phyloP scores from a whole-genome alignment of 2,797 vertebrate species.

The Lutjanus campechanus region DNA sequence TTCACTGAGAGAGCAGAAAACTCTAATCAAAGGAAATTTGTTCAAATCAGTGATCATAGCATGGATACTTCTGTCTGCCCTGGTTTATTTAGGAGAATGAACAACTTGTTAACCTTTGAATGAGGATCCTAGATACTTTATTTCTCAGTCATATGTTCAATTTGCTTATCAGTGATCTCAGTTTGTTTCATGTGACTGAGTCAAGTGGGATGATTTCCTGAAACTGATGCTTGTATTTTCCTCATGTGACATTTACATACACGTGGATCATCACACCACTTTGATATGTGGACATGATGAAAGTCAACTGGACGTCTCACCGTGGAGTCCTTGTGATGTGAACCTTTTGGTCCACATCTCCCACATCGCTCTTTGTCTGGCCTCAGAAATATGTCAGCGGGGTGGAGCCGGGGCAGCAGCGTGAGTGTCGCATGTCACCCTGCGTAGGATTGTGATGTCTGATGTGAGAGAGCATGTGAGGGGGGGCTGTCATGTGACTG shows the following conservation, averaged over 20 bases:
- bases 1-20: neutral
- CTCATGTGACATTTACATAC: slow-evolving; percentile 25
- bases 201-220: neutral
- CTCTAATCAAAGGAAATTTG: neutral
- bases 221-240: slow-evolving; percentile 3
- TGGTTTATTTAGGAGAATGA: neutral
- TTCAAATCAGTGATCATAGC: neutral
- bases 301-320: slow-evolving; percentile 35
- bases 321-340: slow-evolving; percentile 39
- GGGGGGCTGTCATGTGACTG: slow-evolving; percentile 61
- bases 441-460: slow-evolving; percentile 42
- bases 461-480: slow-evolving; percentile 49
- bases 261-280: neutral
- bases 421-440: slow-evolving; percentile 65
- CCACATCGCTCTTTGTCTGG: slow-evolving; percentile 50
- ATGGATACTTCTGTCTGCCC: neutral
- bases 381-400: slow-evolving; percentile 62
- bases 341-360: slow-evolving; percentile 45
- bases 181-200: slow-evolving; percentile 3
- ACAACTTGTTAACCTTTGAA: slow-evolving; percentile 2
- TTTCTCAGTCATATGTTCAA: slow-evolving; percentile 8
- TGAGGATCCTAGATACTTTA: slow-evolving; percentile 2
- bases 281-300: slow-evolving; percentile 10
- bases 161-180: neutral
- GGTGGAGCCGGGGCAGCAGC: slow-evolving; percentile 37